Evolutionary conservation across 2,888 invertebrate genomes (phyloP), one percentile per base, ranked within the genome.

Genomic region (Hypomecis atomaria): DNA sequence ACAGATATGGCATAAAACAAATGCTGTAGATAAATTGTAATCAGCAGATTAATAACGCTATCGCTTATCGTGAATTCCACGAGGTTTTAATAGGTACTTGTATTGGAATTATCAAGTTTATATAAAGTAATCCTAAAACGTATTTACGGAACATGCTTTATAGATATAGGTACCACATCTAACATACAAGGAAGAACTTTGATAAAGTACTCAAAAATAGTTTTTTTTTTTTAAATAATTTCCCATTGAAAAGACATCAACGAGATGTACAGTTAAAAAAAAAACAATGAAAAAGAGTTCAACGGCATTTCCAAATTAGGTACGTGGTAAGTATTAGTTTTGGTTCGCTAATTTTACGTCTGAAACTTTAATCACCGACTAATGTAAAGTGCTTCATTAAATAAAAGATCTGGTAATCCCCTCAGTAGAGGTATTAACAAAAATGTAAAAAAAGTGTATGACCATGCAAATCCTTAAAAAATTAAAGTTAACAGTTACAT

Each of bases 11-110:
- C 62, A 55, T 38, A 37, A 73, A 75, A 76, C 59, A 69, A 74
- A 78, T 75, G 62, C 68, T 54, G 34, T 13, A 71, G 66, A 76
- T 78, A 75, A 72, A 68, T 63, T 36, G 48, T 62, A 71, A 69
- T 70, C 45, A 36, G 7, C 66, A 61, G 67, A 71, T 72, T 62
- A 75, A 70, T 71, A 63, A 45, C 37, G 56, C 40, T 40, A 62
- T 36, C 44, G 45, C 54, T 54, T 57, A 60, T 62, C 50, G 57
- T 13, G n/a, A 47, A 57, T 63, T 59, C 48, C 33, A 47, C 42
- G 13, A 44, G 36, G 34, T 40, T 50, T 50, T 33, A 49, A 11
- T 56, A n/a, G n/a, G n/a, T n/a, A 38, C 40, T 57, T 5, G 7
- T 50, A 50, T 37, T 50, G 49, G 38, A 52, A 42, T 52, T 40